Percentiles rank a stretch among this genome's conserved stretches.
These are phyloP conservation scores for Chymomyza fuscimana DNA, from an alignment of 2,888 invertebrate species.

Conservation along the genomic window DNA sequence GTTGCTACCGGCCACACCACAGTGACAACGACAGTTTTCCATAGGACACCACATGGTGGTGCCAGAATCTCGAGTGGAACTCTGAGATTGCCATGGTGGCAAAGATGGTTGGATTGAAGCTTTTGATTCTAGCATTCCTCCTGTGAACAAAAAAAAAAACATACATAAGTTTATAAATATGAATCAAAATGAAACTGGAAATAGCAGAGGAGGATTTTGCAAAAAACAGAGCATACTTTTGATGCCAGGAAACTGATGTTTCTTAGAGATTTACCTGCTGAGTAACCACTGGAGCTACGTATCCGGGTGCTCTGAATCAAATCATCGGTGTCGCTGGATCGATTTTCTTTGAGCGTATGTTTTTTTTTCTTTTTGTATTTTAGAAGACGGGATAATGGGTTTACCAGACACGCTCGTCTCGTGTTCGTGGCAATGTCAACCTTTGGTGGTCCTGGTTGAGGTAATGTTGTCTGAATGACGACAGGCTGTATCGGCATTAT, in stretches of 20 bases:
- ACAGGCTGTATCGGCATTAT: neutral
- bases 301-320: neutral
- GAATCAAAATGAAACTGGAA: too few species aligned
- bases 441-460: neutral
- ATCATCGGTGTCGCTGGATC: neutral
- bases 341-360: neutral
- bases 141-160: neutral
- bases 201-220: too few species aligned
- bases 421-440: conserved; percentile 4
- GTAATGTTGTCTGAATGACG: neutral
- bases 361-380: neutral
- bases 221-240: too few species aligned
- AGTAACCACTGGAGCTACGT: neutral
- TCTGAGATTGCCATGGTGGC: neutral
- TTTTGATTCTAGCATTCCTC: neutral
- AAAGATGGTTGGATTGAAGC: neutral
- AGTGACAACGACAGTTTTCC: conserved; percentile 21
- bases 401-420: neutral
- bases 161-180: neutral
- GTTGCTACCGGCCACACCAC: neutral
- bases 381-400: neutral
- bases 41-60: conserved; percentile 64
- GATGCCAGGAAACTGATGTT: too few species aligned
- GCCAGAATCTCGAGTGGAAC: conserved; percentile 39
- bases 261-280: neutral